Evolutionary conservation across 2,797 vertebrate genomes (phyloP), one percentile per base, ranked within the genome.

Genomic region (Sphenopsis melanotis): DNA sequence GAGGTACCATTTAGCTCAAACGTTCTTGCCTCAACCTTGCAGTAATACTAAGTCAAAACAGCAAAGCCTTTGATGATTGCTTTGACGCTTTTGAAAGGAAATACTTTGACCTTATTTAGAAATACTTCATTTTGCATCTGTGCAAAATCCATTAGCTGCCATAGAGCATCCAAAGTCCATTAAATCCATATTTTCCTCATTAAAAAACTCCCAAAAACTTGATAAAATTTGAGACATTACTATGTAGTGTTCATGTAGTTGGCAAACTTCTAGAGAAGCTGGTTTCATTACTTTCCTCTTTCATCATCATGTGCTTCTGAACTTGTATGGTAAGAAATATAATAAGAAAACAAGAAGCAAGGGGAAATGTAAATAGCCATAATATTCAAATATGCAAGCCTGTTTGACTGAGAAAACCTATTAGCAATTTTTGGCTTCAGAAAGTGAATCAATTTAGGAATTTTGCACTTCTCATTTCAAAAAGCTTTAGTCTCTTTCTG

Each of bases 41-140:
- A 24, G 39, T 57, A 65, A 65, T 44, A 61, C 21, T 34, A 44
- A 88, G 56, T 44, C 15, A 85, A 63, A 93, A 59, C 66, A 92
- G n/a, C 30, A 23, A 79, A 76, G 44, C 22, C 61, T 90, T 74
- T 83, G 29, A 77, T 75, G 68, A 70, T 82, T 72, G 23, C 68
- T 94, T 89, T 87, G 83, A 70, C 82, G 63, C 46, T 94, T 95
- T 79, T 76, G 36, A 76, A 85, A 77, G 53, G 26, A 91, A 83
- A 19, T 82, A 34, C 23, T 89, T 89, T 72, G 65, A 72, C 72
- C 34, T 95, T 71, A 46, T 23, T 42, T 59, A 72, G 29, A 83
- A 93, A 41, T 37, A 69, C 41, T n/a, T 72, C 12, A 44, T 75
- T 82, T 90, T 77, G 13, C 27, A 39, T 75, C 39, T 36, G 10